Evolutionary conservation across 2,113 vertebrate species (phyloP), one percentile per base, ranked within the genome.

Genomic region (Cavia porcellus): DNA sequence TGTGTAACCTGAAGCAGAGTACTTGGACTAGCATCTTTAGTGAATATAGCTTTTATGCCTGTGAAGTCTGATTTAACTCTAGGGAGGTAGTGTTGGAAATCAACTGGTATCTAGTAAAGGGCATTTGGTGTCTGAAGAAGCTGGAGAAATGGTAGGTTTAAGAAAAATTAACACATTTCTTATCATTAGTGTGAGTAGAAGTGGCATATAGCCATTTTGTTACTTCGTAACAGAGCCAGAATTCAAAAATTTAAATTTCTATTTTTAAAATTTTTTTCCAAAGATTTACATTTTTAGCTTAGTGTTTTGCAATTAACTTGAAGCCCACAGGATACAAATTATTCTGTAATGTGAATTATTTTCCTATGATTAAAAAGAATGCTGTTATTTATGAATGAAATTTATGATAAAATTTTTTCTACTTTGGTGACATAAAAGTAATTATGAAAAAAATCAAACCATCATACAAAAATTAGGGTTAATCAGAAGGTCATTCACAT

Each of bases 361-460:
- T 90, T 17, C 55, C 57, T 52, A 64, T 6, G 70, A 75, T 91
- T 97, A 94, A 95, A 95, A 97, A 81, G 81, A 96, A 72, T 86
- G 42, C 5, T 86, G 61, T 80, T 84, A 94, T 75, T 79, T 96
- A 75, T 64, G 42, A 97, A 96, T 90, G 13, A 90, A 92, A 88
- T 83, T 32, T 79, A 57, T 74, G 24, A 22, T 52, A 95, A 81
- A 5, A 20, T 81, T 74, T 79, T 28, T 89, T 28, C 32, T 62
- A 55, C 13, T 79, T 86, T 92, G 90, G 10, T 94, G 24, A 86
- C 62, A 57, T 57, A 94, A 86, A 96, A 94, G 72, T 75, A 74
- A 87, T 25, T 61, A 91, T 62, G 22, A 96, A 92, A 79, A 52
- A 86, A 81, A 89, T 61, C 8, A 97, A 96, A 55, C 7, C 17